Evolutionary conservation across 2,113 vertebrate genomes (phyloP).

Genomic region (Dolichallabes microphthalmus): DNA sequence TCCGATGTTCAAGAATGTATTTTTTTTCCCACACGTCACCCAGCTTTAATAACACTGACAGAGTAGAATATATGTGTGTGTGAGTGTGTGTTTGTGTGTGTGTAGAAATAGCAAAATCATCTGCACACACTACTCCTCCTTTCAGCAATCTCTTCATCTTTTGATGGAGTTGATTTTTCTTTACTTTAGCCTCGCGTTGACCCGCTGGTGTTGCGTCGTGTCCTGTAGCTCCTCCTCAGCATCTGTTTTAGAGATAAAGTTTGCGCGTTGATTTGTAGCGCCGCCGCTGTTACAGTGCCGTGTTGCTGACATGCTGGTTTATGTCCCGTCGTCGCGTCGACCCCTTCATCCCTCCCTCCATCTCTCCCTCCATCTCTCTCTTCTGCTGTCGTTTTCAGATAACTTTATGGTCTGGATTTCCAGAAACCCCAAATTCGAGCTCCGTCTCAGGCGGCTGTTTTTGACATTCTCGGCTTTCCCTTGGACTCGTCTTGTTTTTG

Average conservation of each 20-base stretch:
- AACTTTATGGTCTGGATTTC: slow-evolving; percentile 59
- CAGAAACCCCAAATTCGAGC: slow-evolving; percentile 63
- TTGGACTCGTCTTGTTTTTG: neutral
- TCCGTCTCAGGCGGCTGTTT: neutral
- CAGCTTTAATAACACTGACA: neutral
- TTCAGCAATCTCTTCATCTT: neutral
- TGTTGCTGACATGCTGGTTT: slow-evolving; percentile 52
- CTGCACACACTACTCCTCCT: neutral
- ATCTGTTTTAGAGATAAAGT: slow-evolving; percentile 72
- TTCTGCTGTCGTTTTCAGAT: slow-evolving; percentile 52
- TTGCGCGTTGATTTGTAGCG: slow-evolving; percentile 64
- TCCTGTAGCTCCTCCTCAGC: slow-evolving; percentile 46
- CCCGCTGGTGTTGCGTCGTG: neutral
- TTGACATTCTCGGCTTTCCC: neutral
- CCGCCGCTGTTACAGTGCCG: slow-evolving; percentile 59
- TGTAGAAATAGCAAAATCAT: neutral
- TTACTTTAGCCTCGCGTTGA: slow-evolving; percentile 53
- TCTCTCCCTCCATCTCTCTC: neutral
- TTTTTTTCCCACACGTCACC: neutral
- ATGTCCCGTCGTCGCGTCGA: slow-evolving; percentile 51
- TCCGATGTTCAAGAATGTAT: too few species aligned
- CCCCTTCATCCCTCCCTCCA: neutral
- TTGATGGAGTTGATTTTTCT: neutral
- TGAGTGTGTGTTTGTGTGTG: neutral
- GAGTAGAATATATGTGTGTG: neutral